Conservation (phyloP, 2,888 invertebrate genomes). For the Dromius quadrimaculatus region DNA sequence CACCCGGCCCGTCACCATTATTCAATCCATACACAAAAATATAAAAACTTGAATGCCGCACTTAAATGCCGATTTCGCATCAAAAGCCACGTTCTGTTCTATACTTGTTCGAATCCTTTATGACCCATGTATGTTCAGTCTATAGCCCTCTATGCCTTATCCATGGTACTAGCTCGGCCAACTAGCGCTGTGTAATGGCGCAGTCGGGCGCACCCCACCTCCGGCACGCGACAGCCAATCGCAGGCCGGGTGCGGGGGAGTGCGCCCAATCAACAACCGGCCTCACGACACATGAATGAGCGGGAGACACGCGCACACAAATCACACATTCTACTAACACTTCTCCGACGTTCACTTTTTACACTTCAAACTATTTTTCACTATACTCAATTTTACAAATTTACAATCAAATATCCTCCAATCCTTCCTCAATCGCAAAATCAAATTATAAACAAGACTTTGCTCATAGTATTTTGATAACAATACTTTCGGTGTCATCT, state of each 20-base stretch:
- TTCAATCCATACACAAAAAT: background rate
- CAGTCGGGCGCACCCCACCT: conserved; percentile 58
- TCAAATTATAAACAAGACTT: too few relatives aligned
- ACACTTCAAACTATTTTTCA: too few relatives aligned
- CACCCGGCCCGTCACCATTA: conserved; percentile 59
- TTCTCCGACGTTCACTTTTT: conserved; percentile 11
- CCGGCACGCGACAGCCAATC: conserved; percentile 66
- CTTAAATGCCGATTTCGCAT: conserved; percentile 59
- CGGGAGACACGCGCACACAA: conserved; percentile 52
- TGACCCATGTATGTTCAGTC: conserved; percentile 87
- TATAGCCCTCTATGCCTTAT: conserved; percentile 86
- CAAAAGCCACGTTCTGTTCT: conserved; percentile 69
- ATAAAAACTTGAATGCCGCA: conserved; percentile 55
- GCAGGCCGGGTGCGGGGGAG: conserved; percentile 70
- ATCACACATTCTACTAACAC: background rate
- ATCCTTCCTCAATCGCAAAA: too few relatives aligned
- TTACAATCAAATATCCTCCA: too few relatives aligned
- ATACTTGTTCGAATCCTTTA: conserved; percentile 84
- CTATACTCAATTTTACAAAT: too few relatives aligned
- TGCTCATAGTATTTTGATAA: too few relatives aligned
- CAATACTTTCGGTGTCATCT: conserved; percentile 38
- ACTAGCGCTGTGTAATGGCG: conserved; percentile 65
- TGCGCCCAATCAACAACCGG: conserved; percentile 60
- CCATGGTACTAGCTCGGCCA: conserved; percentile 72
- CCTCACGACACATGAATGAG: conserved; percentile 51